A percentile compares a stretch with the other conserved stretches of the same genome.
phyloP scores from a whole-genome alignment of 2,797 vertebrate genomes.

The Cynodonichthys magdalenae region DNA sequence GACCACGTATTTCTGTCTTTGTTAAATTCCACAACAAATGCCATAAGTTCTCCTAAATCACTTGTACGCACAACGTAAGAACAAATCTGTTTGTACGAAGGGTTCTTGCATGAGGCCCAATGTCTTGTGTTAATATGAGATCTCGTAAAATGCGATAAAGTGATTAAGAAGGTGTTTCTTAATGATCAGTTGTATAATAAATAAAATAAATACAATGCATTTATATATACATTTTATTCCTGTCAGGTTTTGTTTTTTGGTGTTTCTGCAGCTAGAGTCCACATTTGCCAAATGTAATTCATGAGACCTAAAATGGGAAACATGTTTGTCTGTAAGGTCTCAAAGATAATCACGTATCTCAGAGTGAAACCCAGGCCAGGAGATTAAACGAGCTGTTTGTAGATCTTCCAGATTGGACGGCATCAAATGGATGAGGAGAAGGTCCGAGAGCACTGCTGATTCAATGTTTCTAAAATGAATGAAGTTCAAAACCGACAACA shows the following conservation, averaged over 20 bases:
- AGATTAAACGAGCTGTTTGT: background rate
- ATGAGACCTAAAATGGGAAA: background rate
- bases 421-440: background rate
- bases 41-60: too few species aligned
- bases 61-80: too few species aligned
- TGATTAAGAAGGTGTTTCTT: too few species aligned
- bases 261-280: too few species aligned
- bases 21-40: too few species aligned
- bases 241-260: conserved; percentile 1
- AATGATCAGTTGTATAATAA: background rate
- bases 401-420: background rate
- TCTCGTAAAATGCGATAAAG: too few species aligned
- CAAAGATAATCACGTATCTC: background rate
- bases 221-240: conserved; percentile 1
- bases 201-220: background rate
- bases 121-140: too few species aligned
- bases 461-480: background rate
- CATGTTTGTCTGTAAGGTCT: background rate
- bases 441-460: background rate
- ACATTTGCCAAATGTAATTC: too few species aligned
- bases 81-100: too few species aligned
- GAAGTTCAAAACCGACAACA: background rate
- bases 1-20: too few species aligned
- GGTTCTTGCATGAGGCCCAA: too few species aligned
- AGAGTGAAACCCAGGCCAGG: background rate